Percentiles rank a stretch among this genome's conserved stretches.
These are phyloP conservation scores for Drosophila biarmipes DNA, from an alignment of 1,140 invertebrate genomes.

Conservation along the genomic window DNA sequence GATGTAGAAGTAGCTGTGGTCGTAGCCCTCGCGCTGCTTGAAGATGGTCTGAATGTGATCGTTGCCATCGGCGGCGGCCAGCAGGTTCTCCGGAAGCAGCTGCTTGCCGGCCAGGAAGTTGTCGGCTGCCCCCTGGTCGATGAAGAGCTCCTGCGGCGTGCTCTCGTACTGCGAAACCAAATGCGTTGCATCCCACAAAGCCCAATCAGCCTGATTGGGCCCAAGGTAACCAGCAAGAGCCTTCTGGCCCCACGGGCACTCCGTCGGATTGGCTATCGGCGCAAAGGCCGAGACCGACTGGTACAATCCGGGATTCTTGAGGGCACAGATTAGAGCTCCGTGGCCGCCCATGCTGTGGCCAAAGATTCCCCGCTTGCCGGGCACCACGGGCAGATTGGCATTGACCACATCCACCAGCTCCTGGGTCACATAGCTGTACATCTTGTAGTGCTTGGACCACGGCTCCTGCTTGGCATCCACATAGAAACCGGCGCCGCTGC, in stretches of 20 bases:
- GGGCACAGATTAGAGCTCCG: constrained; percentile 95
- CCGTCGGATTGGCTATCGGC: constrained; percentile 95
- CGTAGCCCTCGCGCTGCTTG: constrained; percentile 94
- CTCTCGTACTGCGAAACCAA: constrained; percentile 94
- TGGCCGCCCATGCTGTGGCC: constrained; percentile 99
- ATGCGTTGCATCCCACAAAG: constrained; percentile 94
- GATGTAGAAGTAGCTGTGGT: constrained; percentile 98
- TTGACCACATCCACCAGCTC: constrained; percentile 94
- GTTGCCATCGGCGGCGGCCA: constrained; percentile 89
- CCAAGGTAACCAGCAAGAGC: constrained; percentile 96
- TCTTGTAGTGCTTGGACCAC: constrained; percentile 97
- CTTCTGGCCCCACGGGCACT: constrained; percentile 94
- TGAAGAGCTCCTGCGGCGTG: constrained; percentile 92
- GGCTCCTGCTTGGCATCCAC: constrained; percentile 95
- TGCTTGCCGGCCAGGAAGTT: constrained; percentile 92
- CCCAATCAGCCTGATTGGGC: constrained; percentile 88
- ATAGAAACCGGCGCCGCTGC: constrained; percentile 98
- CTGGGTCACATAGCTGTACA: constrained; percentile 98
- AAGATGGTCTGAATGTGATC: constrained; percentile 90
- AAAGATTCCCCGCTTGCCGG: constrained; percentile 91
- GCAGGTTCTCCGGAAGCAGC: constrained; percentile 94
- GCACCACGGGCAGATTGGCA: constrained; percentile 88
- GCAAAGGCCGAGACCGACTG: constrained; percentile 98
- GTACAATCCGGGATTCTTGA: constrained; percentile 96
- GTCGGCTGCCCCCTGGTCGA: constrained; percentile 95